Percentiles rank a stretch among this genome's conserved stretches.
These are phyloP conservation scores for Ophraella communa DNA, from an alignment of 2,888 invertebrate species.

Conservation along the genomic window DNA sequence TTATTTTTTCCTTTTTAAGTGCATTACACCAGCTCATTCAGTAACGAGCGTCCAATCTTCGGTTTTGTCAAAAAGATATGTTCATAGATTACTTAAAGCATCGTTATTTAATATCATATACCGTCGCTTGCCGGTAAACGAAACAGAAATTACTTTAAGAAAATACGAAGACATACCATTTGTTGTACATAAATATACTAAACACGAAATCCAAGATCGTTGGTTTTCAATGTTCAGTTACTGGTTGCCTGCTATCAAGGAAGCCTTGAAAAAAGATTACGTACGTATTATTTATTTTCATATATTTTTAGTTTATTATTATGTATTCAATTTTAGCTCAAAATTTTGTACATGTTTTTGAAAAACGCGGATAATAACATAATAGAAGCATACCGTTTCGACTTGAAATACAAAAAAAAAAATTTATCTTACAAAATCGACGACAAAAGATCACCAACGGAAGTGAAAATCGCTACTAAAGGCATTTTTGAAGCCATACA, in stretches of 20 bases:
- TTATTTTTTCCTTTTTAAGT: no score
- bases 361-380: slow-evolving; percentile 15
- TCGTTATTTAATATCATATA: slow-evolving; percentile 33
- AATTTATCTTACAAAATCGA: slow-evolving; percentile 7
- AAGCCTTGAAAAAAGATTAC: slow-evolving; percentile 30
- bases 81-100: slow-evolving; percentile 17
- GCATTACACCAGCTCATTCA: slow-evolving; percentile 15
- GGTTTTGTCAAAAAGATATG: slow-evolving; percentile 26
- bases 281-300: slow-evolving; percentile 22
- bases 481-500: slow-evolving; percentile 20
- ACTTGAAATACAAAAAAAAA: slow-evolving; percentile 29
- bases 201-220: slow-evolving; percentile 17
- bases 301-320: background rate
- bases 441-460: slow-evolving; percentile 8
- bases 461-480: slow-evolving; percentile 20
- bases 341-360: slow-evolving; percentile 25
- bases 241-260: slow-evolving; percentile 28
- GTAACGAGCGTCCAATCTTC: slow-evolving; percentile 22
- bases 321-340: slow-evolving; percentile 17
- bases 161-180: slow-evolving; percentile 19
- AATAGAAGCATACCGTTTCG: slow-evolving; percentile 27
- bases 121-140: slow-evolving; percentile 21
- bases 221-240: slow-evolving; percentile 12
- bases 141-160: slow-evolving; percentile 20
- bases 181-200: slow-evolving; percentile 19